Evolutionary conservation across 2,888 invertebrate species (phyloP), one percentile per base, ranked within the genome.

Genomic region (Onchidella celtica): DNA sequence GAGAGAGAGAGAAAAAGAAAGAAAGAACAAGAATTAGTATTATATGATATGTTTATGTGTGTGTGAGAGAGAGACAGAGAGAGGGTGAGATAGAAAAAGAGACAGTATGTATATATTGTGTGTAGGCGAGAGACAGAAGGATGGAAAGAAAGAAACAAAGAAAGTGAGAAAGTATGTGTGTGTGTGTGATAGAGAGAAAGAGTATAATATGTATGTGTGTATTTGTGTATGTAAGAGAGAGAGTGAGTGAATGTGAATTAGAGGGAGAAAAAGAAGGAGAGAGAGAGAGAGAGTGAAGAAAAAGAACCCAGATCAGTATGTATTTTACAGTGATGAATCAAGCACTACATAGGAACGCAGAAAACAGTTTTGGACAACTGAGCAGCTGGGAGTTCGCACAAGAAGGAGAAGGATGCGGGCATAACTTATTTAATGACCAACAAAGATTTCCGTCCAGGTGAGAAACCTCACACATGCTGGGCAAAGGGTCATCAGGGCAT

Each of bases 91-190:
- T 24, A 32, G 32, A 47, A 38, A n/a, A n/a, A n/a, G n/a, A n/a
- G n/a, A n/a, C n/a, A n/a, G n/a, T n/a, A n/a, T n/a, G n/a, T n/a
- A n/a, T n/a, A n/a, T n/a, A n/a, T n/a, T n/a, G n/a, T n/a, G n/a
- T n/a, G n/a, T n/a, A n/a, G n/a, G n/a, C n/a, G n/a, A n/a, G n/a
- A n/a, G n/a, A n/a, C n/a, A n/a, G n/a, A n/a, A n/a, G n/a, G n/a
- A n/a, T 59, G 38, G 38, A 63, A 36, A 38, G 32, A 75, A 29
- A 63, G 24, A 75, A 14, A 75, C n/a, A 75, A 11, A 75, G 11
- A 75, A 34, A 63, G n/a, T n/a, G n/a, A n/a, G n/a, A n/a, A n/a
- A n/a, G n/a, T n/a, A n/a, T n/a, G n/a, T n/a, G n/a, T n/a, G n/a
- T n/a, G n/a, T n/a, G n/a, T n/a, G n/a, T n/a, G n/a, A n/a, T n/a